A percentile compares a stretch with the other conserved stretches of the same genome.
These are phyloP conservation scores for Micronisus gabar DNA, from an alignment of 2,113 vertebrate species.

Conservation along the genomic window DNA sequence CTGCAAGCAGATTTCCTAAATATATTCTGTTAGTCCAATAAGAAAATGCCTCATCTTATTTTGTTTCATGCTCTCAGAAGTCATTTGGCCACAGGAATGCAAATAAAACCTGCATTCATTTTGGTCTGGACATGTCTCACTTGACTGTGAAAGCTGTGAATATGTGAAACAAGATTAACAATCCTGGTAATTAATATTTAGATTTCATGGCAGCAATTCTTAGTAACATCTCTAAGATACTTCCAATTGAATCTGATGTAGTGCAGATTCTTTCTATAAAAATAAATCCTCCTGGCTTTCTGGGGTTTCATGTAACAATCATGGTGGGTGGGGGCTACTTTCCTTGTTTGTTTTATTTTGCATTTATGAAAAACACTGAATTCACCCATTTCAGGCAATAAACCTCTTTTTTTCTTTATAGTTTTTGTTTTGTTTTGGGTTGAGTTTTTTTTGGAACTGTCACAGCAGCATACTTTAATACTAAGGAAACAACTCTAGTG, in stretches of 20 bases:
- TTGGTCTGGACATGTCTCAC: accelerated
- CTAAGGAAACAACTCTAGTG: not conserved
- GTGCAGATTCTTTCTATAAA: not conserved
- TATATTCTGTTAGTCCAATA: not conserved
- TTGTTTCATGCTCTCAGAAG: not conserved
- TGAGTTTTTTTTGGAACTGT: not conserved
- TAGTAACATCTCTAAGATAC: not conserved
- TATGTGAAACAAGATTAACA: not conserved
- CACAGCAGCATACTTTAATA: not conserved
- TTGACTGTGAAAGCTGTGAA: not conserved
- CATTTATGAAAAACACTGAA: not conserved
- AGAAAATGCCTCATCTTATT: not conserved
- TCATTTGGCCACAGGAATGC: not conserved
- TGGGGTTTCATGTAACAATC: not conserved
- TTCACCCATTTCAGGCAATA: not conserved
- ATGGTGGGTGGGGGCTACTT: accelerated
- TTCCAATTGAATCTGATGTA: not conserved
- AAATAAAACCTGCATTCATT: not conserved
- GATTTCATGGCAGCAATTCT: not conserved
- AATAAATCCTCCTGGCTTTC: not conserved
- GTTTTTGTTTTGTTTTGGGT: not conserved
- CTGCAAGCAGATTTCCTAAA: not conserved
- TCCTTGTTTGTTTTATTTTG: not conserved
- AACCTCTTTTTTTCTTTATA: not conserved
- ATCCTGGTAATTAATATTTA: not conserved